A percentile compares a stretch with the other conserved stretches of the same genome.
Conservation (phyloP, 2,888 invertebrate genomes). For the Aspidiotus destructor region DNA sequence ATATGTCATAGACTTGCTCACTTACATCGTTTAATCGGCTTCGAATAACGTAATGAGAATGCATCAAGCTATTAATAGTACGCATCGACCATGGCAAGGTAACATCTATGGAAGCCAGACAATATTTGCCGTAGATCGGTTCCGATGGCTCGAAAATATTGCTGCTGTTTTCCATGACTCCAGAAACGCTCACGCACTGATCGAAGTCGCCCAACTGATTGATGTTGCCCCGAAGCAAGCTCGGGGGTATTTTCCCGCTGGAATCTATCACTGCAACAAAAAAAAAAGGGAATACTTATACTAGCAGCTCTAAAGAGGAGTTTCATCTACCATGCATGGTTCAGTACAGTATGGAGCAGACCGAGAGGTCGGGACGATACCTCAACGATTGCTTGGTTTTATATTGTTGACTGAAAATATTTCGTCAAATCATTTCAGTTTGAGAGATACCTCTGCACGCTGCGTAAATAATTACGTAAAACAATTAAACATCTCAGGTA, state of each 20-base stretch:
- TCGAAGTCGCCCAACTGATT: conserved; percentile 62
- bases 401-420: too few relatives aligned
- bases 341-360: not conserved
- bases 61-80: conserved; percentile 47
- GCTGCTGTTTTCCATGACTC: conserved; percentile 38
- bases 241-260: conserved; percentile 57
- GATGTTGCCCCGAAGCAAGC: conserved; percentile 56
- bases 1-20: conserved; percentile 36
- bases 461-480: too few relatives aligned
- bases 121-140: conserved; percentile 53
- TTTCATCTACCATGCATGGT: not conserved
- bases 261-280: conserved; percentile 55
- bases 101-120: conserved; percentile 50
- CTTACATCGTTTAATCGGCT: conserved; percentile 59
- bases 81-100: conserved; percentile 41
- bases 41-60: conserved; percentile 54
- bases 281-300: not conserved
- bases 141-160: not conserved
- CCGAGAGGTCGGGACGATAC: not conserved
- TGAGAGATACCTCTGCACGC: too few relatives aligned
- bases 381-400: too few relatives aligned
- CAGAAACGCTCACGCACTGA: conserved; percentile 47
- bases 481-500: too few relatives aligned
- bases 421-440: too few relatives aligned
- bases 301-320: not conserved